These are phyloP conservation scores for Geodia barretti DNA, from an alignment of 37 sponge, comb jelly and placozoan species.

Conservation along the genomic window DNA sequence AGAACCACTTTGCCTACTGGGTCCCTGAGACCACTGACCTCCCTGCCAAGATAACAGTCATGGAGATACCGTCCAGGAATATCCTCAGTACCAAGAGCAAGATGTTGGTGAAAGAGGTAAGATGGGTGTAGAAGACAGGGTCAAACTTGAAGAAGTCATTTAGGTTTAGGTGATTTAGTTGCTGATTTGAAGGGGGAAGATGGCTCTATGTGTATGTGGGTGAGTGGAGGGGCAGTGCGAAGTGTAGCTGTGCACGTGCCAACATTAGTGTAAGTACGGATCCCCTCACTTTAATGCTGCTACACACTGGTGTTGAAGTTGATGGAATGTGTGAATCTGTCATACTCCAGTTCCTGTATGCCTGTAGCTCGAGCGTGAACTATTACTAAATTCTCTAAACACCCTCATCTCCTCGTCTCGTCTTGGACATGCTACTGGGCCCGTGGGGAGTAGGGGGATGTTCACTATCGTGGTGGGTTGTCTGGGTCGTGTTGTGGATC, in stretches of 20 bases:
- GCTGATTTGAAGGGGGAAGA: too few species aligned
- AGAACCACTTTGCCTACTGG: conserved; percentile 93
- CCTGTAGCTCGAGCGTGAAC: too few species aligned
- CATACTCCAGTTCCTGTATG: too few species aligned
- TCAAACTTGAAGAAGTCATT: too few species aligned
- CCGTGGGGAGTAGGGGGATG: too few species aligned
- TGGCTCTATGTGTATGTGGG: not conserved
- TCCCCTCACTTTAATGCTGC: too few species aligned
- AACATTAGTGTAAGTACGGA: not conserved
- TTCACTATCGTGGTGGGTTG: too few species aligned
- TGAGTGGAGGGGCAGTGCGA: not conserved
- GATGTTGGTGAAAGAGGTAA: conserved; percentile 85
- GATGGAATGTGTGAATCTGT: too few species aligned
- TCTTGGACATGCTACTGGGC: not conserved
- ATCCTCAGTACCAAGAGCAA: conserved; percentile 92
- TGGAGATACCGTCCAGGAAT: conserved; percentile 81
- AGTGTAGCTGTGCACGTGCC: not conserved
- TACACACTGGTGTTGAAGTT: too few species aligned
- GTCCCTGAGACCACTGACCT: conserved; percentile 83
- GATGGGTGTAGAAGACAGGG: not conserved
- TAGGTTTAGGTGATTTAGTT: too few species aligned
- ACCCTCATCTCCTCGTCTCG: not conserved
- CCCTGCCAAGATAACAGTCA: conserved; percentile 93
- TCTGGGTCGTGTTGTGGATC: too few species aligned
- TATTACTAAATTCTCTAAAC: too few species aligned